Evolutionary conservation across 2,113 vertebrate species (phyloP).

Genomic region (Choloepus hoffmanni): DNA sequence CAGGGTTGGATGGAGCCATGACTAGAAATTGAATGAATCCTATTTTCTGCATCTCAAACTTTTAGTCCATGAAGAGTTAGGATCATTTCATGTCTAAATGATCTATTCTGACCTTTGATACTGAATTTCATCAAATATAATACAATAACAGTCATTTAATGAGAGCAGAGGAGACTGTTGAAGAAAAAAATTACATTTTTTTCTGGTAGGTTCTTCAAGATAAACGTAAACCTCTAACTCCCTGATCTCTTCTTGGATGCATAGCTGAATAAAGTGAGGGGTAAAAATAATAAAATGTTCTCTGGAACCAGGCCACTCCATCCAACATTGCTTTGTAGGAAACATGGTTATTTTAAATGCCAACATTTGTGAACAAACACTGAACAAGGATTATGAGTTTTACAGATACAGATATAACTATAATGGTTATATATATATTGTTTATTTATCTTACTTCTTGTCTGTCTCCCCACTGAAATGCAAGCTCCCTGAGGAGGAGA

Average conservation of each 20-base stretch:
- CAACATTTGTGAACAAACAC: slow-evolving; percentile 22
- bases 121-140: slow-evolving; percentile 12
- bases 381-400: slow-evolving; percentile 12
- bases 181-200: neutral
- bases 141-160: slow-evolving; percentile 35
- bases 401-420: neutral
- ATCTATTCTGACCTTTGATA: slow-evolving; percentile 28
- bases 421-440: neutral
- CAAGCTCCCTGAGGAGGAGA: too few species aligned
- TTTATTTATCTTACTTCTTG: neutral
- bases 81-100: slow-evolving; percentile 28
- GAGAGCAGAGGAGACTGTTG: neutral
- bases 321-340: neutral
- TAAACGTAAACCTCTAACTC: neutral
- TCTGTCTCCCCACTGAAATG: neutral
- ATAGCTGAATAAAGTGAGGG: neutral
- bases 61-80: neutral
- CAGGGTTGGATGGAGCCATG: neutral
- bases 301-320: neutral
- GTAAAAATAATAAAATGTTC: slow-evolving; percentile 28
- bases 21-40: neutral
- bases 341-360: slow-evolving; percentile 50
- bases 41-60: neutral
- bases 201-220: slow-evolving; percentile 18
- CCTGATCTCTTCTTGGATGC: neutral